Percentiles rank a stretch among this genome's conserved stretches.
phyloP scores from a whole-genome alignment of 2,113 vertebrate genomes.

The Paedocypris sp. region DNA sequence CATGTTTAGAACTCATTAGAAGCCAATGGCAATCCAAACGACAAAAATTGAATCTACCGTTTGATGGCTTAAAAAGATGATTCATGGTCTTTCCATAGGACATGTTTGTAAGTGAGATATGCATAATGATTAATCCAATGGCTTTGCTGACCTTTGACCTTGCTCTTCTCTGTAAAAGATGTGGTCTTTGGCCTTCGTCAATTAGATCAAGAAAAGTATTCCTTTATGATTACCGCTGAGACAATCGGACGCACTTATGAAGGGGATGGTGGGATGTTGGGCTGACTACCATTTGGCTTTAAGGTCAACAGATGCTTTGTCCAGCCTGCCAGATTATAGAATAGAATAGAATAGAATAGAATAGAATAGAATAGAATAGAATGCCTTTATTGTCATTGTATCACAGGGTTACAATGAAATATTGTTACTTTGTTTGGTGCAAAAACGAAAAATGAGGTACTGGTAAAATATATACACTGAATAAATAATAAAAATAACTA shows the following conservation, averaged over 20 bases:
- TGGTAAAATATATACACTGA: no score
- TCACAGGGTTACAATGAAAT: no score
- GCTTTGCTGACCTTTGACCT: constrained; percentile 63
- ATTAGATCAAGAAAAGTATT: constrained; percentile 67
- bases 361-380: no score
- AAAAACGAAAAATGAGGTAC: no score
- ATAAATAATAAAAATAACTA: no score
- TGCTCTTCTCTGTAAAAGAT: constrained; percentile 56
- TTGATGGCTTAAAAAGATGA: background rate
- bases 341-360: no score
- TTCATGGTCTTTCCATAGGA: background rate
- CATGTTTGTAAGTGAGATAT: background rate
- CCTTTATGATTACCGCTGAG: constrained; percentile 62
- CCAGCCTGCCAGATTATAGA: constrained; percentile 35
- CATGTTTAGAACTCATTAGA: constrained; percentile 57
- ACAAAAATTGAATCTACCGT: constrained; percentile 1
- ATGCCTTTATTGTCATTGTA: no score
- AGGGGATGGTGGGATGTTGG: constrained; percentile 45
- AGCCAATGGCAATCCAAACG: constrained; percentile 23
- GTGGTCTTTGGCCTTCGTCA: constrained; percentile 61
- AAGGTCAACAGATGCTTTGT: constrained; percentile 49
- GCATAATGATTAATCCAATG: constrained; percentile 38
- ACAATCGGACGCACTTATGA: constrained; percentile 61
- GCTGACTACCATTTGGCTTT: constrained; percentile 61
- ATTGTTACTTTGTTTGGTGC: no score